Conservation (phyloP, 2,888 invertebrate species). For the Leptopilina myrica region DNA sequence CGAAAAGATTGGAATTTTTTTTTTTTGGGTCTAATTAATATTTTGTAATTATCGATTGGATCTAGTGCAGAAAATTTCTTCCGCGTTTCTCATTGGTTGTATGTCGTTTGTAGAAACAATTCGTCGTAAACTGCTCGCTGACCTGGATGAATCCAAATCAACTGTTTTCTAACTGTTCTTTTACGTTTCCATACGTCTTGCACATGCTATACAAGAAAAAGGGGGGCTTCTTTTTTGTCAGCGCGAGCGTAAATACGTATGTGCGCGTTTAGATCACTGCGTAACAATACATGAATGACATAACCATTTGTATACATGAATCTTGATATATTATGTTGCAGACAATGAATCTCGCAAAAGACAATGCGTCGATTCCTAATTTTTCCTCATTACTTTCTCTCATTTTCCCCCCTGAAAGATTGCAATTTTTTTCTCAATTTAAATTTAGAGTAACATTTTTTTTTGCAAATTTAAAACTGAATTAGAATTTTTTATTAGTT, state of each 20-base stretch:
- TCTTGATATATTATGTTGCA: background rate
- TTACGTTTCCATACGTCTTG: conserved; percentile 62
- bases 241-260: conserved; percentile 48
- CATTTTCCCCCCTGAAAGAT: no score
- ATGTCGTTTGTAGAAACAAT: conserved; percentile 50
- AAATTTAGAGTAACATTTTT: no score
- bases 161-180: conserved; percentile 70
- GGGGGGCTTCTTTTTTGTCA: conserved; percentile 42
- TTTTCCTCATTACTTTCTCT: no score
- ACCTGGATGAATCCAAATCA: conserved; percentile 51
- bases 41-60: no score
- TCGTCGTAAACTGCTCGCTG: conserved; percentile 49
- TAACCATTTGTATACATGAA: conserved; percentile 60
- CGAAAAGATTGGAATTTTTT: no score
- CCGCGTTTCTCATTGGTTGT: conserved; percentile 43
- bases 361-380: background rate
- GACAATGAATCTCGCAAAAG: no score
- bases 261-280: conserved; percentile 62
- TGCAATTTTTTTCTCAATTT: no score
- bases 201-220: conserved; percentile 50
- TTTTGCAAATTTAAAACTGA: no score
- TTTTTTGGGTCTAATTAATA: no score
- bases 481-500: no score
- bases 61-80: conserved; percentile 38
- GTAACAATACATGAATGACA: conserved; percentile 72